Evolutionary conservation across 2,113 vertebrate genomes (phyloP), one percentile per base, ranked within the genome.

Genomic region (Poeciliopsis retropinna): DNA sequence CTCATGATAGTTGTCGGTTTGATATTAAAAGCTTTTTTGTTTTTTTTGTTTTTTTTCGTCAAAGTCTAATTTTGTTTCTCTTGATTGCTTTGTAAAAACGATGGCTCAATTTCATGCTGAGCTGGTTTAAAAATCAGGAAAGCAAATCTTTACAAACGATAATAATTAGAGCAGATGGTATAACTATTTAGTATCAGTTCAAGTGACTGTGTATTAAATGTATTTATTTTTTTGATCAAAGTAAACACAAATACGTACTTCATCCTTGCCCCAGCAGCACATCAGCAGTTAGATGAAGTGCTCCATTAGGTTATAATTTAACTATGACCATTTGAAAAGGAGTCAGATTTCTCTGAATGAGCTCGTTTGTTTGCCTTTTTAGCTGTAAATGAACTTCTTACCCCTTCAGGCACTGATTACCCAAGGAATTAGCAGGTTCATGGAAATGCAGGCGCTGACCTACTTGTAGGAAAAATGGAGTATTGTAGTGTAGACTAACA

Each of bases 401-500:
- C 25, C 64, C 37, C 28, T 3, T 27, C 37, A 7, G 19, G n/a
- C 47, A 37, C n/a, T 62, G 17, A 62, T 67, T n/a, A 47, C 57
- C 19, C 34, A 25, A 5, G 14, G 39, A 69, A 68, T 81, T 32
- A 75, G 41, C 47, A 28, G 54, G 64, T 84, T 67, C 51, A 22
- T 65, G 68, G 71, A 25, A 75, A 22, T 17, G 67, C 74, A 64
- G 63, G 51, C 17, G 3, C 39, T 84, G 81, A 83, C 83, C 85
- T 78, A 83, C 69, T 85, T 87, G 77, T 72, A 66, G 0, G 28
- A 64, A 66, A 77, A 70, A 67, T 70, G 28, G 30, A 47, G 63
- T 60, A 63, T 81, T 82, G 44, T 28, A 37, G 67, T 75, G 19
- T 78, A 77, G 83, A 63, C 66, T 79, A 78, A 72, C 47, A 57